phyloP scores from a whole-genome alignment of 2,797 vertebrate species.

The Monodelphis domestica region DNA sequence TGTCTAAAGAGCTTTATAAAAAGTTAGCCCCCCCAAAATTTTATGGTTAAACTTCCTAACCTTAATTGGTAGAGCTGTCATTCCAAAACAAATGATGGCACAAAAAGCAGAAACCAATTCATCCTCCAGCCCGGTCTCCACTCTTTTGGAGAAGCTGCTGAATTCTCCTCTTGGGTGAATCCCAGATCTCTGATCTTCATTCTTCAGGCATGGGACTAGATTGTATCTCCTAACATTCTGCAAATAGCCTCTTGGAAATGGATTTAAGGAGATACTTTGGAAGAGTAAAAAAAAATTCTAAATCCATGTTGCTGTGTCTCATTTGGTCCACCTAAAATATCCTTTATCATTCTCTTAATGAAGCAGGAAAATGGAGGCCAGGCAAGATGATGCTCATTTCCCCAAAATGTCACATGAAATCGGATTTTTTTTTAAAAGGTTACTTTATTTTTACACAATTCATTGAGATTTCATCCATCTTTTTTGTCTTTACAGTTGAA shows the following conservation, averaged over 20 bases:
- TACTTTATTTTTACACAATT: background rate
- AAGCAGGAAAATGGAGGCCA: background rate
- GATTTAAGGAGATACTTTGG: conserved; percentile 18
- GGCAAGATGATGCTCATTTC: background rate
- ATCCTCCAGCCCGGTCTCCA: background rate
- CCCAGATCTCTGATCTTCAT: conserved; percentile 36
- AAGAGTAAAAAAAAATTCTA: conserved; percentile 29
- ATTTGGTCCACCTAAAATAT: background rate
- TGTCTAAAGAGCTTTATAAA: background rate
- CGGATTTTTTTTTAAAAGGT: background rate
- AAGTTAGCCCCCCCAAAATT: background rate
- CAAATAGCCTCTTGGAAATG: conserved; percentile 29
- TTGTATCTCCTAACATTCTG: conserved; percentile 23
- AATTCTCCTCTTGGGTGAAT: conserved; percentile 15
- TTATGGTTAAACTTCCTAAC: conserved; percentile 11
- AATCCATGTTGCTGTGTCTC: background rate
- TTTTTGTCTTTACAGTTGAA: conserved; percentile 6
- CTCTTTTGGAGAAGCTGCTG: conserved; percentile 9
- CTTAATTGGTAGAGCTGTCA: conserved; percentile 26
- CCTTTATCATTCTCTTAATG: background rate
- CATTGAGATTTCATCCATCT: background rate
- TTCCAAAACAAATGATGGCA: background rate
- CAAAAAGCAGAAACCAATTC: conserved; percentile 2
- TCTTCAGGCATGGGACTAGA: background rate
- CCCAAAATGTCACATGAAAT: background rate